These are phyloP conservation scores for Meteorus cinctellus DNA, from an alignment of 2,888 invertebrate genomes.

Conservation along the genomic window DNA sequence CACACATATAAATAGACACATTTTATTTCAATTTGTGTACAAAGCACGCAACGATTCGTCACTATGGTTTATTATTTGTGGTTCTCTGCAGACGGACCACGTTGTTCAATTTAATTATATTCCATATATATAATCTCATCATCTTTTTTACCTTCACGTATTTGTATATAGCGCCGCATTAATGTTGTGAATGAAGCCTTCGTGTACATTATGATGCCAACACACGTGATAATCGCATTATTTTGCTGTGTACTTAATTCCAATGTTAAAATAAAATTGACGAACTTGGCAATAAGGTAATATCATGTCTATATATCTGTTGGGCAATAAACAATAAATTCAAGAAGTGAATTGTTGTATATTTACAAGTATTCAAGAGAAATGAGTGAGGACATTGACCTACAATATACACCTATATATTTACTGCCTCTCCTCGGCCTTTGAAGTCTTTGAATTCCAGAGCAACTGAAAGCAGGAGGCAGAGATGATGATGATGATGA, in stretches of 20 bases:
- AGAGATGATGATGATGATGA: constrained; percentile 45
- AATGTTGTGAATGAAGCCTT: background rate
- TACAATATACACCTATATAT: constrained; percentile 30
- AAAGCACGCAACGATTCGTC: constrained; percentile 1
- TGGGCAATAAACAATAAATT: no score
- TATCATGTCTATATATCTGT: background rate
- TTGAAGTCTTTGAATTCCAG: constrained; percentile 52
- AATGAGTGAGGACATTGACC: constrained; percentile 43
- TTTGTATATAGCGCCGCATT: constrained; percentile 15
- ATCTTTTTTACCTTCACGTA: constrained; percentile 9
- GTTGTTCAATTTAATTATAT: constrained; percentile 24
- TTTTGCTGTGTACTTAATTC: constrained; percentile 16
- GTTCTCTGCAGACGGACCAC: background rate
- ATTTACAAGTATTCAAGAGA: constrained; percentile 37
- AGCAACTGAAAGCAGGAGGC: constrained; percentile 40
- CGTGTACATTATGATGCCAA: constrained; percentile 2
- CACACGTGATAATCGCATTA: constrained; percentile 14
- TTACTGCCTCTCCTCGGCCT: constrained; percentile 33
- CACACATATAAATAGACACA: background rate
- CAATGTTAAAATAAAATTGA: background rate
- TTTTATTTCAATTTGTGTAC: constrained; percentile 2
- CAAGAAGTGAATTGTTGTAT: background rate
- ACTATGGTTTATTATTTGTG: constrained; percentile 2
- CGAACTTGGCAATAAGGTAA: background rate
- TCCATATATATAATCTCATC: constrained; percentile 15